Conservation (phyloP, 2,888 invertebrate species). For the Mactromeris polynyma region DNA sequence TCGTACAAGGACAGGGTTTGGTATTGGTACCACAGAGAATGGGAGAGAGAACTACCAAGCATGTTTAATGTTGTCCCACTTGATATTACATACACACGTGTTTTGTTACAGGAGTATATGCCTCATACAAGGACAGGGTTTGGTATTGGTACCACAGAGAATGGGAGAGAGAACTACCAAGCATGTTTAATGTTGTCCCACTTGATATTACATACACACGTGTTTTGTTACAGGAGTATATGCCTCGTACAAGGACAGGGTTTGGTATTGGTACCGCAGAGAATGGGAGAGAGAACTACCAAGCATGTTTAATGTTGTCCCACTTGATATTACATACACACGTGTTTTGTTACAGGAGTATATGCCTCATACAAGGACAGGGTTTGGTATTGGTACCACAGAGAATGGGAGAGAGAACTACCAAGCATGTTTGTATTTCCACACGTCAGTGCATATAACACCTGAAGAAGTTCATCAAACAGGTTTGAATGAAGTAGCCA, state of each 20-base stretch:
- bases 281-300: constrained; percentile 78
- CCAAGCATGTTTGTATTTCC: constrained; percentile 81
- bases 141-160: constrained; percentile 74
- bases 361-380: constrained; percentile 74
- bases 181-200: no score
- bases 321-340: no score
- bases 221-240: constrained; percentile 75
- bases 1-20: constrained; percentile 78
- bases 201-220: no score
- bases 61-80: no score
- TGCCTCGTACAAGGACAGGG: constrained; percentile 74
- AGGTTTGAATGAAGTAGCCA: constrained; percentile 83
- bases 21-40: constrained; percentile 77
- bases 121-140: constrained; percentile 76
- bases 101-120: constrained; percentile 75
- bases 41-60: no score
- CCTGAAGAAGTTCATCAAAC: constrained; percentile 84
- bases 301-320: no score
- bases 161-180: constrained; percentile 78
- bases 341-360: constrained; percentile 75
- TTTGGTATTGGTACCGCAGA: constrained; percentile 77
- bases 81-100: no score
- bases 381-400: constrained; percentile 78
- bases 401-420: constrained; percentile 77
- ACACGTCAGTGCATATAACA: constrained; percentile 79